Base-by-base conservation (phyloP, 92 coral and sea anemone genomes). In the Muricea muricata region DNA sequence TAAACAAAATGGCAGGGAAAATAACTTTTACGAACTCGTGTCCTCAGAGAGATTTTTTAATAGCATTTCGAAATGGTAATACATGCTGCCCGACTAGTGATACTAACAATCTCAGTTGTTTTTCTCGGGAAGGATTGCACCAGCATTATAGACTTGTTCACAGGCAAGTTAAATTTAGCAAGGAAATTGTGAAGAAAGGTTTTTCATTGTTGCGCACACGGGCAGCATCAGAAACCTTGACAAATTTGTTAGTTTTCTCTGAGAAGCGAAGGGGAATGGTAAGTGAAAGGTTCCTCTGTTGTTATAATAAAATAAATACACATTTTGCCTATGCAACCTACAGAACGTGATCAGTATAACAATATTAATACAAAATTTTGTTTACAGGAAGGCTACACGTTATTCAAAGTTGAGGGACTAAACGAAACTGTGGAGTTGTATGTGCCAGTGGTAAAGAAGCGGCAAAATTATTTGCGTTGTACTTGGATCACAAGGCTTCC, bases 361-460 rank as follows among this genome's bases (percentile, higher is more conserved):
- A n/a, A n/a, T n/a, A n/a, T n/a, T n/a, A n/a, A n/a, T n/a, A n/a
- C n/a, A n/a, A n/a, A n/a, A n/a, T n/a, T n/a, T n/a, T n/a, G n/a
- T n/a, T n/a, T n/a, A n/a, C n/a, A n/a, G n/a, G n/a, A n/a, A n/a
- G n/a, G n/a, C n/a, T 52, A 7, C 23, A 52, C 18, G 18, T 52
- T 52, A n/a, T 52, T 13, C 23, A 7, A 52, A 52, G 7, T 3
- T 52, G 14, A 52, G 4, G 14, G 7, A 52, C n/a, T n/a, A n/a
- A n/a, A n/a, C n/a, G n/a, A n/a, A n/a, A n/a, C n/a, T 13, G 18
- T 52, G 23, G 17, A 52, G 14, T 52, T 2, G 18, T 12, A 3
- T 63, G 71, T n/a, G 14, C 71, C 3, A 63, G 33, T 26, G 71
- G 26, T 21, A 63, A 63, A 63, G 71, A 63, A 63, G 33, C 34